phyloP scores from a whole-genome alignment of 2,113 vertebrate species.

The Piliocolobus tephrosceles region DNA sequence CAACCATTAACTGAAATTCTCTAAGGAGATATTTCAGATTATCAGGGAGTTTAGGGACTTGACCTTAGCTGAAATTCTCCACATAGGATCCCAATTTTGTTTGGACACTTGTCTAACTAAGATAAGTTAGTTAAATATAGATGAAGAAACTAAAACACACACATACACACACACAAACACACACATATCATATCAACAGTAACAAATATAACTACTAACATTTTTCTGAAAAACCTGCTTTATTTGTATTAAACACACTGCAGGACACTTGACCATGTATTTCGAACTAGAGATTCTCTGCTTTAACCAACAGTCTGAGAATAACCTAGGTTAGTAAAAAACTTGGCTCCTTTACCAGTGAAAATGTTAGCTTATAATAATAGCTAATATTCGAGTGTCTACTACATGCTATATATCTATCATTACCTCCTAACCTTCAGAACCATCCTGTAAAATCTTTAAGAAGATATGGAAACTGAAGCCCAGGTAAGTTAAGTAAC shows the following conservation, averaged over 20 bases:
- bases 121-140: background rate
- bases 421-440: background rate
- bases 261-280: background rate
- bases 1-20: background rate
- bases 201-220: background rate
- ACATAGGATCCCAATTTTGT: background rate
- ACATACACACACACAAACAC: background rate
- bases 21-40: background rate
- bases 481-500: background rate
- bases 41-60: background rate
- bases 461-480: background rate
- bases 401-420: background rate
- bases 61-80: background rate
- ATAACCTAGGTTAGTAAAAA: background rate
- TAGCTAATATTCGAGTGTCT: background rate
- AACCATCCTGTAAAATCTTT: background rate
- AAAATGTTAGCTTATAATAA: constrained; percentile 5
- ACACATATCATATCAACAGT: background rate
- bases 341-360: background rate
- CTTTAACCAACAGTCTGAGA: background rate
- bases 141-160: background rate
- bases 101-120: background rate
- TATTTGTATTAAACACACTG: background rate
- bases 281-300: background rate
- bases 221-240: background rate